These are phyloP conservation scores for Eristalis pertinax DNA, from an alignment of 2,888 invertebrate species.

Conservation along the genomic window DNA sequence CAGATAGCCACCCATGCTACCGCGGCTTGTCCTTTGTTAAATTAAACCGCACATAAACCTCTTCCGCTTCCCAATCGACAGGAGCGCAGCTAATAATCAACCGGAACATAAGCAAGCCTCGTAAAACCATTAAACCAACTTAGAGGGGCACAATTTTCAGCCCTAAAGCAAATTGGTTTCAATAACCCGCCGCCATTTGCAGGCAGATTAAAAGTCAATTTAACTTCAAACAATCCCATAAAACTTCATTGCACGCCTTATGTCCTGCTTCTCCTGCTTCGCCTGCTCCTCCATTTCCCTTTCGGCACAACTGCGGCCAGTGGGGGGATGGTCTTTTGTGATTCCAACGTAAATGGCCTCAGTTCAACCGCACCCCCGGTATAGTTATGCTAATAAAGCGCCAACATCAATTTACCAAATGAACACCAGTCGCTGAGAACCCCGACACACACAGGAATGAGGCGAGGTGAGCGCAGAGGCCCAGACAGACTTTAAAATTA, in stretches of 20 bases:
- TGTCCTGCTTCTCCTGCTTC: background rate
- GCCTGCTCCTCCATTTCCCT: background rate
- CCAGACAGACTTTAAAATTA: slow-evolving; percentile 56
- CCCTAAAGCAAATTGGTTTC: slow-evolving; percentile 16
- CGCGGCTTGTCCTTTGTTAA: slow-evolving; percentile 1
- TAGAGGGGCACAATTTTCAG: slow-evolving; percentile 17
- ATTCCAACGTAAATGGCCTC: slow-evolving; percentile 32
- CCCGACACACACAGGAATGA: background rate
- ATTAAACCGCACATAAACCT: background rate
- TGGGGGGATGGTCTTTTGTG: background rate
- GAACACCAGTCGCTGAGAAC: slow-evolving; percentile 49
- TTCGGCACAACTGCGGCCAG: background rate
- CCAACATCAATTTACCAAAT: slow-evolving; percentile 67
- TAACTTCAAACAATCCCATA: slow-evolving; percentile 66
- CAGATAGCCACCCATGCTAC: background rate
- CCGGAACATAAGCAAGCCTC: slow-evolving; percentile 4
- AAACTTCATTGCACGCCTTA: slow-evolving; percentile 63
- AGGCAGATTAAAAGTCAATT: slow-evolving; percentile 64
- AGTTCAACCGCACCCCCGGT: slow-evolving; percentile 13
- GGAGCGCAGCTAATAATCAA: background rate
- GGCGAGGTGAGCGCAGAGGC: background rate
- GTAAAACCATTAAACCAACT: slow-evolving; percentile 14
- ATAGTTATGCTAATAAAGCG: slow-evolving; percentile 69
- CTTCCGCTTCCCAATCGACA: slow-evolving; percentile 3
- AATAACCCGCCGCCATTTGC: slow-evolving; percentile 1